Base-by-base conservation (phyloP, 2,797 vertebrate genomes). In the Chelmon rostratus region DNA sequence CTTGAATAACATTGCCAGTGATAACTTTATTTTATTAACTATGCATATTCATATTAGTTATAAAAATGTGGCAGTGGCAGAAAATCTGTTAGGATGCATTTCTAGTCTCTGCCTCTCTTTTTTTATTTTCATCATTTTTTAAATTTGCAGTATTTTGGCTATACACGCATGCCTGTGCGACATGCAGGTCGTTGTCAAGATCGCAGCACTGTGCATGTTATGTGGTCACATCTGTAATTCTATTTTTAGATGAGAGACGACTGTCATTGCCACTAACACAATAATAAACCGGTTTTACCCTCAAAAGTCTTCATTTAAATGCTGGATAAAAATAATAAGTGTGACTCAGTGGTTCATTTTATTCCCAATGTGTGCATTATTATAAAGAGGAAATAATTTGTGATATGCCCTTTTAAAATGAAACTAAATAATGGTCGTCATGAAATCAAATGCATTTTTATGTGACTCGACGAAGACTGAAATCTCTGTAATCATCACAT, bases 161-260 rank as follows among this genome's bases (percentile, higher is more conserved):
- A 0, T 19, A 42, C 21, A 19, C 40, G 8, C 37, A 33, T 8
- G 19, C n/a, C 67, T 50, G 47, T 79, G 47, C 42, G 37, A 56
- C 53, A 35, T 33, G 4, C 49, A 73, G 56, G 33, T 72, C 13
- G 15, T 69, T 50, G 44, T 53, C n/a, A 59, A 61, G 44, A 76
- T 46, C 4, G 1, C 67, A 65, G 66, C 42, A 3, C 11, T 44
- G 37, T 44, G 46, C n/a, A 50, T 71, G 63, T 52, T 75, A 56
- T 76, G 85, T 64, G 62, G 83, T 85, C 81, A 83, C 79, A 85
- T 87, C 78, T 85, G 84, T 76, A 72, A 68, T 85, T 79, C 78
- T 82, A 82, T 88, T 86, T 86, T 86, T 82, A 86, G 72, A 63
- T 38, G 78, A 67, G 46, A 75, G 44, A 81, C 54, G 58, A 82